Conservation (phyloP, 2,797 vertebrate species). For the Sebastes iracundus region DNA sequence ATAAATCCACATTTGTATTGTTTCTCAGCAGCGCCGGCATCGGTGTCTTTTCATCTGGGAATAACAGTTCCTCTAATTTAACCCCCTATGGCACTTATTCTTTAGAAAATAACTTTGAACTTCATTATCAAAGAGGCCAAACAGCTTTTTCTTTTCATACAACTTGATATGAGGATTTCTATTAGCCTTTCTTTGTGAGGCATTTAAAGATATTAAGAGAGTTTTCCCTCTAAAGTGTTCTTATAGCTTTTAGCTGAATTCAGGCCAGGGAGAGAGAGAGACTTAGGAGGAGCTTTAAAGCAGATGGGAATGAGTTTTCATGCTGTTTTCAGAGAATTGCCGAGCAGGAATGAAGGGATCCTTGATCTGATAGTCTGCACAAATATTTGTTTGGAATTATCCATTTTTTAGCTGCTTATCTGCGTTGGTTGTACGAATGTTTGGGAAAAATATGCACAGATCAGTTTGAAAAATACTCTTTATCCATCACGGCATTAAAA, state of each 20-base stretch:
- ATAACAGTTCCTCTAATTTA: slow-evolving; percentile 35
- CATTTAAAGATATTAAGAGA: slow-evolving; percentile 46
- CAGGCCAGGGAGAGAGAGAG: slow-evolving; percentile 41
- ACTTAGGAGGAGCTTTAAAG: slow-evolving; percentile 53
- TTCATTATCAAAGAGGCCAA: slow-evolving; percentile 37
- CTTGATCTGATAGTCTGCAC: slow-evolving; percentile 26
- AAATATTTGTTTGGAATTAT: slow-evolving; percentile 34
- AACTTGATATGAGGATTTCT: slow-evolving; percentile 47
- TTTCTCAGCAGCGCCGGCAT: slow-evolving; percentile 19
- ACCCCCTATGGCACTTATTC: slow-evolving; percentile 25
- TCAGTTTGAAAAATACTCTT: not conserved
- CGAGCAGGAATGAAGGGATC: slow-evolving; percentile 17
- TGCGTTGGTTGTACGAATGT: not conserved
- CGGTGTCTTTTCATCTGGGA: slow-evolving; percentile 17
- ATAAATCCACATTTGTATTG: slow-evolving; percentile 21
- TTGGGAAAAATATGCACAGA: not conserved
- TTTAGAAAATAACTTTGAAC: slow-evolving; percentile 20
- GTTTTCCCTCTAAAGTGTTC: slow-evolving; percentile 33
- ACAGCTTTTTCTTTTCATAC: slow-evolving; percentile 16
- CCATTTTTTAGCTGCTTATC: slow-evolving; percentile 6
- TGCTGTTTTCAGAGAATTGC: slow-evolving; percentile 48
- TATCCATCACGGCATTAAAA: not conserved
- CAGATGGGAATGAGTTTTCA: slow-evolving; percentile 45
- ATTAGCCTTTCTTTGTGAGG: slow-evolving; percentile 50
- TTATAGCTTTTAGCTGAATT: slow-evolving; percentile 48